phyloP scores from a whole-genome alignment of 2,888 invertebrate genomes.

The Bibio marci region DNA sequence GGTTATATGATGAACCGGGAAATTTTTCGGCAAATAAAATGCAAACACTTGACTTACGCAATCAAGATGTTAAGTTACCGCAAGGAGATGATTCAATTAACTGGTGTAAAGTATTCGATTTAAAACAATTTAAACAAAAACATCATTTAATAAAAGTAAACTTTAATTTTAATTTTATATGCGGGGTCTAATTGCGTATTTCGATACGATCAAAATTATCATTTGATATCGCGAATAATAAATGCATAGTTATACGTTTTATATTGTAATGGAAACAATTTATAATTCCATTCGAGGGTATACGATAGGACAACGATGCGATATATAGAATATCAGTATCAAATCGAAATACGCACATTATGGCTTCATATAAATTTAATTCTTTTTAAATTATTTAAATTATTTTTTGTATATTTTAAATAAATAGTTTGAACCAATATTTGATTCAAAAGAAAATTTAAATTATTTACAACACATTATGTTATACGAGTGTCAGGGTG shows the following conservation, averaged over 20 bases:
- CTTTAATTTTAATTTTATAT: too few relatives aligned
- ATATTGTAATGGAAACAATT: too few relatives aligned
- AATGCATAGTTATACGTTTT: too few relatives aligned
- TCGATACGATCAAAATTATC: too few relatives aligned
- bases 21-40: slow-evolving; percentile 1
- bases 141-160: slow-evolving; percentile 38
- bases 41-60: slow-evolving; percentile 7
- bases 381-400: slow-evolving; percentile 3
- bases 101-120: slow-evolving; percentile 39
- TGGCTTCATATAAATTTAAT: neutral
- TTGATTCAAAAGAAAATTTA: slow-evolving; percentile 23
- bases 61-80: slow-evolving; percentile 25
- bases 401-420: slow-evolving; percentile 3
- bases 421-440: slow-evolving; percentile 8
- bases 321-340: too few relatives aligned
- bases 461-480: slow-evolving; percentile 41
- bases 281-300: too few relatives aligned
- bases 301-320: too few relatives aligned
- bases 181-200: too few relatives aligned
- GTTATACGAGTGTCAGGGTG: slow-evolving; percentile 38
- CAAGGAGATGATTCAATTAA: slow-evolving; percentile 36
- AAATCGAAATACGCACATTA: too few relatives aligned
- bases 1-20: slow-evolving; percentile 1
- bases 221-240: too few relatives aligned
- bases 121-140: slow-evolving; percentile 34